Base-by-base conservation (phyloP, 2,113 vertebrate genomes). In the Apodemus speciosus region DNA sequence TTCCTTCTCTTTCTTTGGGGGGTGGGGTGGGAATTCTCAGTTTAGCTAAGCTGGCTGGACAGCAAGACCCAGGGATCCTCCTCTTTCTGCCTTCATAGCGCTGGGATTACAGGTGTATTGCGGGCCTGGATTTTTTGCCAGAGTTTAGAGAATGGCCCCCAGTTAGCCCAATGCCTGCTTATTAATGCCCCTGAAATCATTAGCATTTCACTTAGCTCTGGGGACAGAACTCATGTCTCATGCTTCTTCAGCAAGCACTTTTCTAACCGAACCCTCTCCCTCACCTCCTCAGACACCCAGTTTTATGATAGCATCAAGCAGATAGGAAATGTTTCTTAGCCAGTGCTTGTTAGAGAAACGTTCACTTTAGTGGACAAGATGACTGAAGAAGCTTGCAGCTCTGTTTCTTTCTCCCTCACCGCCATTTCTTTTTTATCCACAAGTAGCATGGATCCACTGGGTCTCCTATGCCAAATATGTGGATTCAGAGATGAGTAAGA, bases 401-500 rank as follows among this genome's bases (percentile, higher is more conserved):
- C n/a, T 75, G 43, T 23, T 76, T 40, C 73, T 27, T 25, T 73
- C 35, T 9, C 21, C 60, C 10, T 73, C 69, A 81, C n/a, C 72
- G 38, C 43, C 77, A 86, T 75, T 49, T 35, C 43, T 64, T 79
- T 83, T 89, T 94, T 89, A 53, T 92, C 91, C 80, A 87, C 64
- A 89, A 40, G 64, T 94, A 64, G 69, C 93, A 89, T 91, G 86
- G 66, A 77, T 88, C 1, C 4, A 32, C 58, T 68, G 25, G 46
- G 51, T 71, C 46, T 84, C 85, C 76, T 56, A 56, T 38, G 90
- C 79, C 94, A 95, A 93, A 40, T 90, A 79, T 38, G 77, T 89
- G 68, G 72, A 85, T 81, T 92, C 53, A 35, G 49, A 38, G n/a
- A 90, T 92, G 92, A 93, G 40, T 90, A 88, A 94, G 76, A 79